Evolutionary conservation across 2,888 invertebrate species (phyloP), one percentile per base, ranked within the genome.

Genomic region (Incurvaria masculella): DNA sequence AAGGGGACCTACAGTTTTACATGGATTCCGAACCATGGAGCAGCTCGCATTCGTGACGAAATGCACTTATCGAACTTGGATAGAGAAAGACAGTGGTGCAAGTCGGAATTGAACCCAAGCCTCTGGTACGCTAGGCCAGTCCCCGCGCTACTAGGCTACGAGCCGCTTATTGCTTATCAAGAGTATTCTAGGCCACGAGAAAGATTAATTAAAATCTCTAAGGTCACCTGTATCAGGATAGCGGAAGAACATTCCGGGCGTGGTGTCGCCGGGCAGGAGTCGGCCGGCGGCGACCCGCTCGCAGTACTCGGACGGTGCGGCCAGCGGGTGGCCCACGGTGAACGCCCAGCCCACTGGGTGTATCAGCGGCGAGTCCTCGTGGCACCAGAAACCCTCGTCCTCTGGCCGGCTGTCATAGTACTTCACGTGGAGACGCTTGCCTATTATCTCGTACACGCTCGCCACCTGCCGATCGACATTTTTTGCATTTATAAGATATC

Each of bases 301-400:
- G 51, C 87, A 69, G 66, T 94, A 94, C 50, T 82, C 85, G 40
- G 84, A 81, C 3, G 94, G 91, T 0, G 96, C 95, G 48, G 91
- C 89, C 43, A 98, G 76, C 44, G 87, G 86, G 64, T 97, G 97
- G 0, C 95, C 96, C 1, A 95, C 89, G 49, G 87, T 70, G 48
- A 87, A 88, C 0, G 97, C 94, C 97, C 98, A 97, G n/a, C 97
- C 96, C 1, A 96, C 92, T 1, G 94, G 95, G 69, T 97, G 97
- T 54, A 98, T 89, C 11, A 97, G 79, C 0, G 94, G 92, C 0
- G 97, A 96, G 64, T 93, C 91, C 69, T 96, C 94, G 57, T 97
- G 97, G 64, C 96, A 97, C 97, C 97, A 98, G 68, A 98, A 97
- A 3, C 95, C 91, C 56, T 87, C 87, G 52, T 92, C 91, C 54